A percentile compares a stretch with the other conserved stretches of the same genome.
phyloP scores from a whole-genome alignment of 2,888 invertebrate genomes.

The Drosophila kuntzei region DNA sequence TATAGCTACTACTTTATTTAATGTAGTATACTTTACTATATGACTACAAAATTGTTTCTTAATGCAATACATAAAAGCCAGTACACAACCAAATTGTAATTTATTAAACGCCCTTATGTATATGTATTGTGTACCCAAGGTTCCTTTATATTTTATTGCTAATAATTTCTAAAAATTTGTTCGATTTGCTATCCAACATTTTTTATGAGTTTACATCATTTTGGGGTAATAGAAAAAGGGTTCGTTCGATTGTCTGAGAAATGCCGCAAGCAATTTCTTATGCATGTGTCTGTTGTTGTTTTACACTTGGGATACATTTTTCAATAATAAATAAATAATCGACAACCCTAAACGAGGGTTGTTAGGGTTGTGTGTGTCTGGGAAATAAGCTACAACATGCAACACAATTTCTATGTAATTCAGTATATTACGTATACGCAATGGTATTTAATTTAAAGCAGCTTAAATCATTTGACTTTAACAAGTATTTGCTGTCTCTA shows the following conservation, averaged over 20 bases:
- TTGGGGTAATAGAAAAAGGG: constrained; percentile 10
- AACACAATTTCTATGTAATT: constrained; percentile 6
- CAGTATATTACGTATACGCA: constrained; percentile 28
- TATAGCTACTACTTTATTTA: too few relatives aligned
- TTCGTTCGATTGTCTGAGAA: neutral
- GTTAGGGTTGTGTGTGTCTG: constrained; percentile 1
- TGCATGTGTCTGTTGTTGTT: constrained; percentile 3
- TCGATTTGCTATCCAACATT: constrained; percentile 3
- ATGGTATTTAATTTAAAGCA: constrained; percentile 26
- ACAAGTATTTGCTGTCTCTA: constrained; percentile 26
- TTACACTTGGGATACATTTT: constrained; percentile 10
- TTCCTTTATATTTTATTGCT: neutral
- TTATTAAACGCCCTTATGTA: neutral
- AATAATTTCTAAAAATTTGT: constrained; percentile 4
- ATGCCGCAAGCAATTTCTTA: neutral
- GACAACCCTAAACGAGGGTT: constrained; percentile 2
- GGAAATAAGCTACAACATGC: constrained; percentile 38
- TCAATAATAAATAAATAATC: constrained; percentile 31
- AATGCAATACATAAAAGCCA: neutral
- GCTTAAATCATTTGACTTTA: constrained; percentile 34
- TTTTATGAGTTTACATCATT: constrained; percentile 16
- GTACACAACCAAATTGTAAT: neutral
- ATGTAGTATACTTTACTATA: too few relatives aligned
- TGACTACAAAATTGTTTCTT: too few relatives aligned
- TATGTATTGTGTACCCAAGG: neutral